Evolutionary conservation across 2,888 invertebrate genomes (phyloP), one percentile per base, ranked within the genome.

Genomic region (Dynastes grantii): DNA sequence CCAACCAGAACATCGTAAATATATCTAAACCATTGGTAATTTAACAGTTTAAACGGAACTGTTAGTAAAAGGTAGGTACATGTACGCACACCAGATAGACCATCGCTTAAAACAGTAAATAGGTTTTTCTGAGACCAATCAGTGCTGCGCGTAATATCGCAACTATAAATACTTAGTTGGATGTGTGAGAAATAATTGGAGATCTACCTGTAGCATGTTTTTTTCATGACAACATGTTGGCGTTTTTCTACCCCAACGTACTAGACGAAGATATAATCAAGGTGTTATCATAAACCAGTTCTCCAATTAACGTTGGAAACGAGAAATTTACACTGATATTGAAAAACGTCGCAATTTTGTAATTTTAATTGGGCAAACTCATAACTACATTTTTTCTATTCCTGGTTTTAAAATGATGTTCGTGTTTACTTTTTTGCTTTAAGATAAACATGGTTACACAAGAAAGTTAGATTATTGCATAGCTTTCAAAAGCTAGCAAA

Each of bases 151-250:
- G 71, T 71, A 71, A 71, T 71, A 71, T 71, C 37, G 55, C 71
- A 37, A 71, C 71, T 71, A 55, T 71, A 71, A 71, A 71, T 71
- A 71, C 55, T 8, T 40, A 16, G 16, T 71, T 71, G 71, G 32
- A 71, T 71, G 71, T 71, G 71, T 71, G 71, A 71, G 71, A 71
- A 53, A 71, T 71, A 71, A 71, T 71, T 71, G 71, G 71, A 71
- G 71, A 53, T 71, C 55, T 71, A 58, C 32, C 55, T 55, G 71
- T 55, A 55, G 53, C 32, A 71, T 37, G 71, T 71, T 55, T 71
- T 68, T 71, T 55, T 55, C 53, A 37, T 37, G 55, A 53, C 22
- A 22, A 22, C 71, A 37, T 55, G 55, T 55, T 71, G 53, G 16
- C n/a, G 32, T 71, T 71, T 70, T 71, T 55, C 55, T 71, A 55